Evolutionary conservation across 1,140 invertebrate genomes (phyloP), one percentile per base, ranked within the genome.

Genomic region (Meloidogyne exigua): DNA sequence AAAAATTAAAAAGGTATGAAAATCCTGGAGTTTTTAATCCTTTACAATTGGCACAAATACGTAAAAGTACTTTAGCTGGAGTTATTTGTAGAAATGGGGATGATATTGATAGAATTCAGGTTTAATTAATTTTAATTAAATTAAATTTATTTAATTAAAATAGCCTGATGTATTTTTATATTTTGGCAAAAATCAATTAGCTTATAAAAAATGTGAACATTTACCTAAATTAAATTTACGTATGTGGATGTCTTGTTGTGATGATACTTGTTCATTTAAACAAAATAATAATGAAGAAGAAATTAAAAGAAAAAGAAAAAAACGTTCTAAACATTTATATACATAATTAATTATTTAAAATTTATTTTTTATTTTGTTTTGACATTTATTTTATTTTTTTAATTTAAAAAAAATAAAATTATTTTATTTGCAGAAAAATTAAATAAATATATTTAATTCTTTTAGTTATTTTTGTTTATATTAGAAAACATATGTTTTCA

Each of bases 81-180:
- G 88, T 94, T 12, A 89, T 94, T 39, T 94, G 93, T 83, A 91
- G 93, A 83, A 94, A 94, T 87, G 90, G 90, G 9, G 92, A 94
- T 84, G 89, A 91, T 32, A 90, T 92, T 28, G 81, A 83, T 18
- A 84, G 77, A 3, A 91, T 92, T 88, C 91, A 91, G 81, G 88
- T 88, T 32, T 23, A 44, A n/a, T 32, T 26, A n/a, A 70, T n/a
- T 26, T 18, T 57, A 57, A 57, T 21, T 57, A 57, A 21, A 36
- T 77, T 62, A 2, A 25, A 9, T 65, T 70, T 69, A 25, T n/a
- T n/a, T n/a, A n/a, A n/a, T n/a, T n/a, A 44, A 80, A 78, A 62
- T 69, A 85, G 83, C n/a, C 82, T 39, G 81, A 86, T 68, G 80
- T 85, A 7, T 86, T 86, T 80, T 69, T 79, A 1, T 87, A 81